Percentiles rank a stretch among this genome's conserved stretches.
Evolutionary conservation across 2,888 invertebrate genomes (phyloP).

Genomic region (Acronicta psi): DNA sequence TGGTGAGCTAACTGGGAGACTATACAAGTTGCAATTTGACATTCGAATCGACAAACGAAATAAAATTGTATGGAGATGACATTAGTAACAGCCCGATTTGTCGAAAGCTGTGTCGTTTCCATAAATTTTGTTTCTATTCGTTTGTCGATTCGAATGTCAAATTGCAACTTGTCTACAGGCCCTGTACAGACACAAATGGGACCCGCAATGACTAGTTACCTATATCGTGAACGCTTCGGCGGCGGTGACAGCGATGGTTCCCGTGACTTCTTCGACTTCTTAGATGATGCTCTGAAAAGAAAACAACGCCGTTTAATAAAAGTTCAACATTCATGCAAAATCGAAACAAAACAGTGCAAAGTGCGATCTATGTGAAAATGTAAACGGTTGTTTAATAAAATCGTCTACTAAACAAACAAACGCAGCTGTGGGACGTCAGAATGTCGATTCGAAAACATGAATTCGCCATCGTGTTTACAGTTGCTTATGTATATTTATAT

Average conservation of each 20-base stretch:
- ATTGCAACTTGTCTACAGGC: too few species aligned
- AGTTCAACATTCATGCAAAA: neutral
- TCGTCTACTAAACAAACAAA: too few species aligned
- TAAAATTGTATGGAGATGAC: too few species aligned
- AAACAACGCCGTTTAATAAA: neutral
- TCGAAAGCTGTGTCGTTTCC: too few species aligned
- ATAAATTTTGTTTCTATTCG: too few species aligned
- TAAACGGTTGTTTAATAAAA: too few species aligned
- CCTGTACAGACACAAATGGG: neutral
- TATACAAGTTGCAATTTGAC: too few species aligned
- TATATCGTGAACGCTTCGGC: slow-evolving; percentile 76
- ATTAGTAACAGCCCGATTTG: too few species aligned
- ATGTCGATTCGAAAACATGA: neutral
- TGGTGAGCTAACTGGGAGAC: too few species aligned
- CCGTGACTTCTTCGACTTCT: slow-evolving; percentile 85
- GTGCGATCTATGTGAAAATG: neutral
- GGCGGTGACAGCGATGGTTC: slow-evolving; percentile 83
- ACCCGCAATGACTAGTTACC: slow-evolving; percentile 50
- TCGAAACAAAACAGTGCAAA: neutral
- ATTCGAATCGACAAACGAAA: too few species aligned
- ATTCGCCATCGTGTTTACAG: neutral
- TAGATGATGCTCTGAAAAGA: slow-evolving; percentile 74
- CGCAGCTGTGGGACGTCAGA: neutral
- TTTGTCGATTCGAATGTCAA: too few species aligned
- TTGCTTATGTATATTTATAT: slow-evolving; percentile 35